Conservation (phyloP, 2,113 vertebrate species). For the Centropristis striata region DNA sequence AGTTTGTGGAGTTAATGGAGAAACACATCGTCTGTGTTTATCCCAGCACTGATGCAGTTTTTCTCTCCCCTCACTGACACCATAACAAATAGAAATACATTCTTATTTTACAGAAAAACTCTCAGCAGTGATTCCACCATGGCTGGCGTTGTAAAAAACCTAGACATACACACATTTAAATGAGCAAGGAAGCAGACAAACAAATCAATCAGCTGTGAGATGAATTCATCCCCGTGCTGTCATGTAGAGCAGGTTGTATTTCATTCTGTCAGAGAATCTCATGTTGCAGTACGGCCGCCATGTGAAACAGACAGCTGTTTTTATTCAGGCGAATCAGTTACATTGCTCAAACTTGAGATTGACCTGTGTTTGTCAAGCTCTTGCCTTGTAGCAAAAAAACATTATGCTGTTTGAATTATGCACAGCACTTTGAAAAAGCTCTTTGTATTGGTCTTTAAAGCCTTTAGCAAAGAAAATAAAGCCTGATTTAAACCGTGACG, state of each 20-base stretch:
- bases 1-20: constrained; percentile 14
- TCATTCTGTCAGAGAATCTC: constrained; percentile 21
- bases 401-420: constrained; percentile 58
- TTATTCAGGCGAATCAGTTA: constrained; percentile 17
- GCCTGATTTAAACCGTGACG: constrained; percentile 24
- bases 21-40: background rate
- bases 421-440: constrained; percentile 30
- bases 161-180: constrained; percentile 22
- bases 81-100: background rate
- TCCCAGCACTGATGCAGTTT: too few relatives aligned
- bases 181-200: constrained; percentile 24
- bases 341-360: constrained; percentile 29
- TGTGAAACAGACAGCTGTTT: constrained; percentile 19
- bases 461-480: constrained; percentile 22
- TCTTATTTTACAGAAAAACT: background rate
- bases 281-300: background rate
- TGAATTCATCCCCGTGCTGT: constrained; percentile 28
- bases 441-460: constrained; percentile 1
- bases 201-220: constrained; percentile 41
- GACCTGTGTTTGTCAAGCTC: constrained; percentile 43
- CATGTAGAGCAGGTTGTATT: constrained; percentile 18
- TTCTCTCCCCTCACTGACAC: background rate
- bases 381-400: constrained; percentile 43
- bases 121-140: background rate
- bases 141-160: background rate